phyloP scores from a whole-genome alignment of 2,797 vertebrate genomes.

The Liasis olivaceus region DNA sequence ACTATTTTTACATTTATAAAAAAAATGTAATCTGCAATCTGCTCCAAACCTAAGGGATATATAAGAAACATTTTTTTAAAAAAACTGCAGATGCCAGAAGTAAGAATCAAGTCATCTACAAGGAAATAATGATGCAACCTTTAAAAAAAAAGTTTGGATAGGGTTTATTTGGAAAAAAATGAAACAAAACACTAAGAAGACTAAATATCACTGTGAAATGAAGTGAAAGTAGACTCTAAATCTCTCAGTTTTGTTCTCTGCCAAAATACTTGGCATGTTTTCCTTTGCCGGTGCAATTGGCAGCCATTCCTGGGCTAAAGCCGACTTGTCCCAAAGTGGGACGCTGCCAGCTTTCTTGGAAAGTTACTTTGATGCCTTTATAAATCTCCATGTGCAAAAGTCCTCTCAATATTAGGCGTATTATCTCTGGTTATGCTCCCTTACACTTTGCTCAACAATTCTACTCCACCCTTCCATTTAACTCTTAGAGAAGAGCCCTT shows the following conservation, averaged over 20 bases:
- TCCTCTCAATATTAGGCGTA: neutral
- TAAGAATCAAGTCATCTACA: neutral
- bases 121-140: neutral
- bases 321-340: constrained; percentile 18
- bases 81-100: neutral
- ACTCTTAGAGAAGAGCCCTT: neutral
- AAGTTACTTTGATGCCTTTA: constrained; percentile 22
- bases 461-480: neutral
- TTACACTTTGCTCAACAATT: constrained; percentile 9
- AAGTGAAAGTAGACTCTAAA: neutral
- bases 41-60: neutral
- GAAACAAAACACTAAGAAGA: neutral
- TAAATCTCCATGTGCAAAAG: constrained; percentile 10
- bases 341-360: constrained; percentile 20
- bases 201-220: neutral
- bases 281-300: neutral
- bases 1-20: neutral
- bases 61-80: neutral
- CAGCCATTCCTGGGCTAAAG: neutral
- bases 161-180: neutral
- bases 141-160: neutral
- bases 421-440: constrained; percentile 7
- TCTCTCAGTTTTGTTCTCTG: neutral
- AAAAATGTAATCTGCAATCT: neutral
- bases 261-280: constrained; percentile 21